phyloP scores from a whole-genome alignment of 2,888 invertebrate species.

The Cristatella mucedo region DNA sequence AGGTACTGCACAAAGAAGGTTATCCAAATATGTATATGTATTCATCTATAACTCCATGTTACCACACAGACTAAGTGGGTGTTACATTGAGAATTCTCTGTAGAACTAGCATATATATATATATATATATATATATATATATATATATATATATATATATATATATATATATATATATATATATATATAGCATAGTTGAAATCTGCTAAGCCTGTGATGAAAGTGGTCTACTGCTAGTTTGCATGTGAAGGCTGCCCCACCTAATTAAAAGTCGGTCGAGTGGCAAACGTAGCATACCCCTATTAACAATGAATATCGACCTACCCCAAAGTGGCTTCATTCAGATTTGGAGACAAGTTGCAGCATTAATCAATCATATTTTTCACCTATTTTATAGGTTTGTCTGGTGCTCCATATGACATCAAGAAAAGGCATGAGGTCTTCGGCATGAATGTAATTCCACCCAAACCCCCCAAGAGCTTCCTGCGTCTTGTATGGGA shows the following conservation, averaged over 20 bases:
- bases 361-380: constrained; percentile 2
- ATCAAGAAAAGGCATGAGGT: constrained; percentile 79
- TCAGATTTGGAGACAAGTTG: neutral
- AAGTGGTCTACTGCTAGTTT: no score
- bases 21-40: no score
- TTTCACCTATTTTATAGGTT: constrained; percentile 8
- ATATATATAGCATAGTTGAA: neutral
- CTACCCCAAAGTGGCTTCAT: constrained; percentile 21
- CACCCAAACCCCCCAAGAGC: constrained; percentile 93
- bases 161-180: no score
- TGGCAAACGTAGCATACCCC: no score
- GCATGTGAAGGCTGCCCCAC: no score
- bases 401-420: constrained; percentile 41
- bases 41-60: no score
- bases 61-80: no score
- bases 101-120: constrained; percentile 3
- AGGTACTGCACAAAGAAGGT: no score
- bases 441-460: constrained; percentile 90
- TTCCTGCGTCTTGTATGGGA: constrained; percentile 94
- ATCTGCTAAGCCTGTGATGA: neutral
- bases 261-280: no score
- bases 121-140: neutral
- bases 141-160: neutral
- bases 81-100: no score
- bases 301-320: no score